These are phyloP conservation scores for Psilanteris sp. DNA, from an alignment of 1,140 invertebrate genomes.

Conservation along the genomic window DNA sequence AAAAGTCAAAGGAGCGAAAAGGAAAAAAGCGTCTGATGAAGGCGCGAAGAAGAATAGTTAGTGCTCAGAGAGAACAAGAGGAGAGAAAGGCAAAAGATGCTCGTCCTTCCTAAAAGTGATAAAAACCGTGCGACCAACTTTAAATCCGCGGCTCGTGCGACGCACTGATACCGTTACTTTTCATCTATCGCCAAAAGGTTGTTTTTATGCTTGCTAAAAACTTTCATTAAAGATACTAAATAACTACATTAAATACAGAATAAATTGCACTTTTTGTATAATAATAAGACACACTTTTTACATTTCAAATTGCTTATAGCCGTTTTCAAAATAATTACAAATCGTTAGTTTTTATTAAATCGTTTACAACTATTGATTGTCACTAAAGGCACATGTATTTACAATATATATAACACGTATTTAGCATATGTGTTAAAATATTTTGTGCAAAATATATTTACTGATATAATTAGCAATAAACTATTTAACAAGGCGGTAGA, in stretches of 20 bases:
- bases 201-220: constrained; percentile 35
- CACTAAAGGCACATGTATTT: too few relatives aligned
- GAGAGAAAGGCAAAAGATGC: constrained; percentile 53
- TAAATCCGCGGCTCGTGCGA: constrained; percentile 71
- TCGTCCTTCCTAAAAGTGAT: constrained; percentile 60
- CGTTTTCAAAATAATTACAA: constrained; percentile 1
- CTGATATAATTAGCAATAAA: too few relatives aligned
- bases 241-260: constrained; percentile 19
- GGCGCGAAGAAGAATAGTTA: constrained; percentile 54
- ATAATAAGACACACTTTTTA: constrained; percentile 12
- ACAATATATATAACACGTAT: too few relatives aligned
- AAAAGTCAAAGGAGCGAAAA: constrained; percentile 40
- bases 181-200: constrained; percentile 53
- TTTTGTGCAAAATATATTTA: too few relatives aligned
- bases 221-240: constrained; percentile 36
- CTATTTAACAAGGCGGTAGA: too few relatives aligned
- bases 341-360: too few relatives aligned
- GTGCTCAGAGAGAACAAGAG: constrained; percentile 47
- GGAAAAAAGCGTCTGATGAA: constrained; percentile 42
- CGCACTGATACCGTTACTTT: constrained; percentile 58
- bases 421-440: too few relatives aligned
- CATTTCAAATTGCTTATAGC: neutral
- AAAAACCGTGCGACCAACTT: constrained; percentile 67
- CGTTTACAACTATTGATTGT: too few relatives aligned
- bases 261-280: constrained; percentile 7